Base-by-base conservation (phyloP, 2,888 invertebrate species). In the Eueremaeus valkanovi region DNA sequence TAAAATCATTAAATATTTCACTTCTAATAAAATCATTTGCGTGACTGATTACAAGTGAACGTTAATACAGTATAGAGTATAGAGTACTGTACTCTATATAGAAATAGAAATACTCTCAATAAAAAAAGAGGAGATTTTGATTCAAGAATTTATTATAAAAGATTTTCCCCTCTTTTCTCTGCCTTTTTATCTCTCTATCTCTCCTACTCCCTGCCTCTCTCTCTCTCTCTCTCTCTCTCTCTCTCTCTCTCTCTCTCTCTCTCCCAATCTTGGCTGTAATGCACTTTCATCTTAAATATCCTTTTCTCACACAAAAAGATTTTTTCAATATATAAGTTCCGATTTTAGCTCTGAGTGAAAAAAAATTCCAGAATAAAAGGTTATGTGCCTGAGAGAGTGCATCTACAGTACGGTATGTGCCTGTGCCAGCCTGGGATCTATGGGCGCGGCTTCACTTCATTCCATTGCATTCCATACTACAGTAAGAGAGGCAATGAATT, bases 21-120 rank as follows among this genome's bases (percentile, higher is more conserved):
- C 27, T 16, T 70, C 36, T 70, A 70, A 70, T 70, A 70, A 70
- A 70, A 70, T 70, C 18, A 45, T 70, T 70, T 70, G 70, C 70
- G 70, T 70, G 45, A 70, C 70, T 70, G 70, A 70, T 70, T 40
- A 45, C 45, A 45, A 70, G 40, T 68, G 36, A 27, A 31, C 27
- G 29, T 61, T 61, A 61, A 45, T 45, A n/a, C n/a, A n/a, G n/a
- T n/a, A n/a, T n/a, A n/a, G n/a, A n/a, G n/a, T n/a, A n/a, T n/a
- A n/a, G n/a, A n/a, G n/a, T n/a, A n/a, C n/a, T n/a, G n/a, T 49
- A 49, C n/a, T 21, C 49, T 18, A 58, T 58, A 45, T 45, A 16
- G 45, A 18, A 11, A 45, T n/a, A n/a, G 18, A 45, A 11, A 45
- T 45, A 16, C 45, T 3, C 18, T 45, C 45, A 45, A 58, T 58